Conservation (phyloP, 2,797 vertebrate genomes). For the Paratrypauchen microcephalus region DNA sequence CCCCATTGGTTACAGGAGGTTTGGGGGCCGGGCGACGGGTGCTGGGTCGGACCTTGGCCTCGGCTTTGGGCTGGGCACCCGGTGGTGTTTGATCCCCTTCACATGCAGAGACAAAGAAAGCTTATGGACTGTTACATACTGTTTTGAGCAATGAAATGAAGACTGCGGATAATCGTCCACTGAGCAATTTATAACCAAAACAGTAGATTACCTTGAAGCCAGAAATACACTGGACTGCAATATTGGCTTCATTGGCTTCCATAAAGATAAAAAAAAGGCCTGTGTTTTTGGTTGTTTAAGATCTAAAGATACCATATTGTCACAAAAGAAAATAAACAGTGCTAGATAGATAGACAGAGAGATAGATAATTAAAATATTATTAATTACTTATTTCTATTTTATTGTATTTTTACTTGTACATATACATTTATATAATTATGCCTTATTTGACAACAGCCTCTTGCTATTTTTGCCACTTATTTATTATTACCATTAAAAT, state of each 20-base stretch:
- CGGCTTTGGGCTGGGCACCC: conserved; percentile 80
- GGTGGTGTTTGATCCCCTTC: conserved; percentile 85
- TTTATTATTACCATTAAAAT: too few species aligned
- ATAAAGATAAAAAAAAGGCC: background rate
- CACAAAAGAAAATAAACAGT: too few species aligned
- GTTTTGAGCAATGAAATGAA: conserved; percentile 53
- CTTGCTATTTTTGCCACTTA: too few species aligned
- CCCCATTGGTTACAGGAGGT: conserved; percentile 51
- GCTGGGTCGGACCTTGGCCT: conserved; percentile 85
- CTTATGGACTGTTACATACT: conserved; percentile 56
- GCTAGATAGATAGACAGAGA: too few species aligned
- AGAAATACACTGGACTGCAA: background rate
- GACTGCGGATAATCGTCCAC: conserved; percentile 51
- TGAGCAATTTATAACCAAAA: conserved; percentile 35
- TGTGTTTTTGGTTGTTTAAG: background rate
- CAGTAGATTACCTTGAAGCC: conserved; percentile 2
- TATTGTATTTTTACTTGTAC: too few species aligned
- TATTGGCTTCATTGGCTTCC: background rate
- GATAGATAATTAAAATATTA: too few species aligned
- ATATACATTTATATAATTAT: too few species aligned
- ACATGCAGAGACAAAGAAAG: conserved; percentile 33
- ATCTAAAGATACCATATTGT: background rate
- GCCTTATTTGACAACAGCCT: too few species aligned
- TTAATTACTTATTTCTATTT: too few species aligned
- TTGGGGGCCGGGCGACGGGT: conserved; percentile 85